Evolutionary conservation across 1,140 invertebrate genomes (phyloP), one percentile per base, ranked within the genome.

Genomic region (Cataglyphis hispanica): DNA sequence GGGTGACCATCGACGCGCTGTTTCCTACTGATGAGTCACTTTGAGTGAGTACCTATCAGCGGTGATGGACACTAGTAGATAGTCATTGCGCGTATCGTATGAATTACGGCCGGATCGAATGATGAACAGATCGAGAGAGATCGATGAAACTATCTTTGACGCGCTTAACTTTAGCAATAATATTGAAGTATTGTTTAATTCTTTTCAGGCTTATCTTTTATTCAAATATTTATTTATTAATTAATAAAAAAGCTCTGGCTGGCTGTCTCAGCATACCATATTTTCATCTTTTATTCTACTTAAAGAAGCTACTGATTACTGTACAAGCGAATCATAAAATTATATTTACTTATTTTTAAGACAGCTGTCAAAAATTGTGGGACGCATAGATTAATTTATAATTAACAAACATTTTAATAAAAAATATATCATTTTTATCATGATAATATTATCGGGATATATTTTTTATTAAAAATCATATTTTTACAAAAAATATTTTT

Each of bases 1-100:
- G 88, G 69, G 34, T 69, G 50, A 76, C 56, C 63, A 89, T 89
- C 87, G 87, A 58, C 86, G 85, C 75, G 43, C 72, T 80, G 74
- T 88, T 85, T 83, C 87, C 87, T 86, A 89, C 85, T 64, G 89
- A 89, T 87, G 87, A 90, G 87, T 90, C 89, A 80, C 85, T 90
- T 90, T 90, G 89, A 90, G 75, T 56, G 61, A 76, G 75, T 50
- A 61, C 31, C 83, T 69, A 60, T 64, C 40, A 75, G 43, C 87
- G 43, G 34, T 89, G 87, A 88, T 89, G 76, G 87, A 89, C 87
- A 76, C 84, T 61, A 66, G 61, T 43, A 86, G 87, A 89, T 89
- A 89, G 87, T 89, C 88, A 75, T 60, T 77, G 88, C 85, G 88
- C 85, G 84, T 80, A 85, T 66, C 87, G 75, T 67, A 34, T 58